A percentile compares a stretch with the other conserved stretches of the same genome.
Evolutionary conservation across 2,888 invertebrate species (phyloP).

Genomic region (Parnassius smintheus): DNA sequence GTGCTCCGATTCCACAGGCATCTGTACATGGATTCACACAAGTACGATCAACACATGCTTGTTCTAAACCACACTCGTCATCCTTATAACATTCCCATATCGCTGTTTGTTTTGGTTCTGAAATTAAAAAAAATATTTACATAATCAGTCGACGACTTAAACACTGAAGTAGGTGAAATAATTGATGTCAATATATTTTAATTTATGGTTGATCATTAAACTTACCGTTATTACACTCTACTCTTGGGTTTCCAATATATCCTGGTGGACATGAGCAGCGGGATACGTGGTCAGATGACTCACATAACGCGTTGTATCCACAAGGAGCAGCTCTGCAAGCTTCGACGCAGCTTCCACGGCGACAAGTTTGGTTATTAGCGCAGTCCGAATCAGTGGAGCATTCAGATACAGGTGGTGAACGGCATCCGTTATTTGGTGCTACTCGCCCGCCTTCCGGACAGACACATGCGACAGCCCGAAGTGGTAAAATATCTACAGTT

Average conservation of each 20-base stretch:
- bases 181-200: too few relatives aligned
- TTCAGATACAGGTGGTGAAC: constrained; percentile 80
- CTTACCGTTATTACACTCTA: constrained; percentile 86
- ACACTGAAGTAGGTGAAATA: too few relatives aligned
- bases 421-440: constrained; percentile 87
- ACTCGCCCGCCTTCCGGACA: constrained; percentile 91
- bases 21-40: constrained; percentile 90
- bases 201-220: constrained; percentile 15
- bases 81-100: constrained; percentile 88
- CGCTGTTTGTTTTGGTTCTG: constrained; percentile 67
- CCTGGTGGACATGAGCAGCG: constrained; percentile 89
- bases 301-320: constrained; percentile 91
- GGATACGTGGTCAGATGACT: constrained; percentile 87
- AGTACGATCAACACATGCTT: constrained; percentile 87
- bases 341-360: constrained; percentile 87
- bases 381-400: constrained; percentile 90
- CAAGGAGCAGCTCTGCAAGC: constrained; percentile 90
- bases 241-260: constrained; percentile 88
- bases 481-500: constrained; percentile 88
- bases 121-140: constrained; percentile 28
- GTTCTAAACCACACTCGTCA: constrained; percentile 88
- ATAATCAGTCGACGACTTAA: not conserved
- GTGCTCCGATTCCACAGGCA: constrained; percentile 89
- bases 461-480: constrained; percentile 92
- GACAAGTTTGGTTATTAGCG: constrained; percentile 86